Conservation (phyloP, 2,113 vertebrate species). For the Ptilonorhynchus violaceus region DNA sequence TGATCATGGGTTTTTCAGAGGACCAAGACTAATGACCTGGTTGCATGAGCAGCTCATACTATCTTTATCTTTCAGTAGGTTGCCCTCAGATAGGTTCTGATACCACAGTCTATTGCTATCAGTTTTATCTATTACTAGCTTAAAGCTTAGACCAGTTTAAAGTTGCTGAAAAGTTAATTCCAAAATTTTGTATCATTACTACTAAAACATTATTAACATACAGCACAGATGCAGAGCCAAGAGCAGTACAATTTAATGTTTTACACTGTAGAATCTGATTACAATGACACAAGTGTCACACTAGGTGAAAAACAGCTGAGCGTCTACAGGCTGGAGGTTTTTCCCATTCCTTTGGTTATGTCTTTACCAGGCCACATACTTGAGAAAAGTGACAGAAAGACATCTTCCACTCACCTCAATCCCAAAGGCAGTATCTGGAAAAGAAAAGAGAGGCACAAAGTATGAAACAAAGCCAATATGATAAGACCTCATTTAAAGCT, state of each 20-base stretch:
- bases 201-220: not conserved
- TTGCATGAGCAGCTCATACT: not conserved
- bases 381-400: not conserved
- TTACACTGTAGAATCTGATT: not conserved
- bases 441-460: not conserved
- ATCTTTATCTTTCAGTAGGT: not conserved
- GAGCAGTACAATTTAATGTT: not conserved
- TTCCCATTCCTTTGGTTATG: not conserved
- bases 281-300: not conserved
- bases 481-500: not conserved
- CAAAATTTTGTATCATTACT: not conserved
- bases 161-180: not conserved
- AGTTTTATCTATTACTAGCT: not conserved
- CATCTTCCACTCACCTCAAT: constrained; percentile 47
- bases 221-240: not conserved
- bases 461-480: not conserved
- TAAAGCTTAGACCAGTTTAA: not conserved
- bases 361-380: not conserved
- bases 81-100: not conserved
- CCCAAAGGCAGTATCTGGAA: constrained; percentile 43
- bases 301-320: not conserved
- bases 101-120: not conserved
- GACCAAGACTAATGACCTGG: not conserved
- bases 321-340: not conserved
- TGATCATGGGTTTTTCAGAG: not conserved